phyloP scores from a whole-genome alignment of 2,888 invertebrate species.

The Galerucella calmariensis region DNA sequence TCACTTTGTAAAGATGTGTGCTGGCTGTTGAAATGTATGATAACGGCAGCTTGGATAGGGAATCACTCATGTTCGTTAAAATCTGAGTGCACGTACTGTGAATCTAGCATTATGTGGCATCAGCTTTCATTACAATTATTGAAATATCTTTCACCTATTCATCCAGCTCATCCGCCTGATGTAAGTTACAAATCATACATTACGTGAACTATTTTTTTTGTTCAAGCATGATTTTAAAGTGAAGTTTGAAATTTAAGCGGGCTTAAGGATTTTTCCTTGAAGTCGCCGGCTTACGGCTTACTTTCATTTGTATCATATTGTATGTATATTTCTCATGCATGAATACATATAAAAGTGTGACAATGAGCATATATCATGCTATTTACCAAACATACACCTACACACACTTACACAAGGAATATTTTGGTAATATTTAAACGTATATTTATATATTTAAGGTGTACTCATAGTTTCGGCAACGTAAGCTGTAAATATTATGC shows the following conservation, averaged over 20 bases:
- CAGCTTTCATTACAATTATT: constrained; percentile 86
- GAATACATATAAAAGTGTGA: background rate
- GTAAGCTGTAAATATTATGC: too few species aligned
- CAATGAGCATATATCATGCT: background rate
- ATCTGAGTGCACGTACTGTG: constrained; percentile 90
- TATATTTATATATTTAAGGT: background rate
- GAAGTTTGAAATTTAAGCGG: too few species aligned
- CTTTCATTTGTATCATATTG: too few species aligned
- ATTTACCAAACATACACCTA: background rate
- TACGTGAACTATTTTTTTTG: background rate
- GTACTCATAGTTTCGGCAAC: too few species aligned
- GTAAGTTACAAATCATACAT: constrained; percentile 66
- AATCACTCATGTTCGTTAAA: constrained; percentile 71
- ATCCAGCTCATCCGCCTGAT: constrained; percentile 80
- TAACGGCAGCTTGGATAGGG: constrained; percentile 79
- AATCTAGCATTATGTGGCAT: constrained; percentile 94
- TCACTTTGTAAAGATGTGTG: constrained; percentile 80
- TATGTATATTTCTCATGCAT: background rate
- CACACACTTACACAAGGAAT: background rate
- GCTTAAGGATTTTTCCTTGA: too few species aligned
- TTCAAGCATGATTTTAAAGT: too few species aligned
- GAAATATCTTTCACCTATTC: constrained; percentile 81
- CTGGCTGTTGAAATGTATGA: constrained; percentile 79
- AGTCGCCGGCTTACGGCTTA: background rate
- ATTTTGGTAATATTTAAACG: background rate